Evolutionary conservation across 1,140 invertebrate genomes (phyloP), one percentile per base, ranked within the genome.

Genomic region (Neocloeon triangulifer): DNA sequence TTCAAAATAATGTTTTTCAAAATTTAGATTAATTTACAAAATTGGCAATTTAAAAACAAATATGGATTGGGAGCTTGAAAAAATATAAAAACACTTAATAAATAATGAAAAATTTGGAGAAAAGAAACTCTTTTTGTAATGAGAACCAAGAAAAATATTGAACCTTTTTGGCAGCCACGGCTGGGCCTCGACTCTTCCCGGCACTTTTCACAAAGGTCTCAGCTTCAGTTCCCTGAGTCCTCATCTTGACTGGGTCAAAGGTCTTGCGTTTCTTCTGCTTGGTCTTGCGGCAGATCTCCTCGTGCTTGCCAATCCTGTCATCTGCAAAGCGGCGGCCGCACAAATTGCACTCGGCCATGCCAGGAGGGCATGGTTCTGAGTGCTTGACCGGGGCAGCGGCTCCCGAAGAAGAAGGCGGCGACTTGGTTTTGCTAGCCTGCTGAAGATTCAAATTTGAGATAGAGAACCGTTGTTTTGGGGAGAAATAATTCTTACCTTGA

Each of bases 211-310:
- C 55, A 48, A 71, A 89, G 33, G 65, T 58, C 43, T 88, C 84
- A 14, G 79, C 64, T 42, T 92, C 88, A 1, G 86, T 92, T 15
- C 86, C 86, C 52, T 69, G 56, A 5, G 84, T 61, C 25, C 88
- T 59, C 46, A 78, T 78, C 49, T 82, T 82, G 4, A 71, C 61
- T 8, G 75, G 68, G 52, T 95, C 85, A 48, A 86, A 91, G 6
- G 68, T 64, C 56, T 85, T 89, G 35, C 86, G 60, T 42, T 82
- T 82, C 45, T 78, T 80, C 14, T 62, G 60, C 5, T 59, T 53
- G 5, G 71, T 65, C 44, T 79, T 80, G 19, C 56, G 44, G 48
- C 85, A 89, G 38, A 86, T 78, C n/a, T 66, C 54, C 50, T 81
- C 64, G 47, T 95, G 88, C 39, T 73, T 73, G 19, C 51, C 50